A percentile compares a stretch with the other conserved stretches of the same genome.
phyloP scores from a whole-genome alignment of 2,113 vertebrate species.

The Cavia aperea region DNA sequence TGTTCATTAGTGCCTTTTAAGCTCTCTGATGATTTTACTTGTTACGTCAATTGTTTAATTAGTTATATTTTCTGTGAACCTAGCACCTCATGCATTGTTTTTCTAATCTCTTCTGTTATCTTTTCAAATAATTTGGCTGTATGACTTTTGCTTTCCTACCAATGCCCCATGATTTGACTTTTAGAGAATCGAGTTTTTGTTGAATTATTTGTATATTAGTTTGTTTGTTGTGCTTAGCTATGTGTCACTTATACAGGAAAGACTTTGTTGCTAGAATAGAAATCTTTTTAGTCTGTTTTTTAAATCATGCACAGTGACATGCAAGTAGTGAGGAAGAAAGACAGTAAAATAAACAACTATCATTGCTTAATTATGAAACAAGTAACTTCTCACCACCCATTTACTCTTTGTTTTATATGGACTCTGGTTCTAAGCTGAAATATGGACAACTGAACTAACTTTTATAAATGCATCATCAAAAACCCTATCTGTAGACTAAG shows the following conservation, averaged over 20 bases:
- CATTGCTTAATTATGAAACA: background rate
- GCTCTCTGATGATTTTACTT: background rate
- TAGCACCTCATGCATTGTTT: background rate
- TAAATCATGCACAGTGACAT: background rate
- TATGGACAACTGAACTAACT: background rate
- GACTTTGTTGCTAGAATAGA: background rate
- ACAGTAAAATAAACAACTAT: conserved; percentile 8
- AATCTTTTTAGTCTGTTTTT: background rate
- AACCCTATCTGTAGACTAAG: background rate
- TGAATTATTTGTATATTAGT: background rate
- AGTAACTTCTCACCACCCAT: background rate
- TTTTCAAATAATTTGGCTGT: background rate
- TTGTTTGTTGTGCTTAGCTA: background rate
- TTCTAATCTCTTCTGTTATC: background rate
- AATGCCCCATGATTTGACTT: background rate
- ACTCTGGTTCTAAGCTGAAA: background rate
- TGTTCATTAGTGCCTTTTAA: background rate
- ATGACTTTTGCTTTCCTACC: background rate
- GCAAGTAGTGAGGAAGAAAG: background rate
- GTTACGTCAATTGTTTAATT: background rate
- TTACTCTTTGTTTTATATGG: background rate
- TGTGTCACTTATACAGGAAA: background rate
- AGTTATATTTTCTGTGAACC: background rate
- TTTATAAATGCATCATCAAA: background rate
- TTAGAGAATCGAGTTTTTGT: background rate